Evolutionary conservation across 2,113 vertebrate genomes (phyloP), one percentile per base, ranked within the genome.

Genomic region (Malurus alboscapulatus): DNA sequence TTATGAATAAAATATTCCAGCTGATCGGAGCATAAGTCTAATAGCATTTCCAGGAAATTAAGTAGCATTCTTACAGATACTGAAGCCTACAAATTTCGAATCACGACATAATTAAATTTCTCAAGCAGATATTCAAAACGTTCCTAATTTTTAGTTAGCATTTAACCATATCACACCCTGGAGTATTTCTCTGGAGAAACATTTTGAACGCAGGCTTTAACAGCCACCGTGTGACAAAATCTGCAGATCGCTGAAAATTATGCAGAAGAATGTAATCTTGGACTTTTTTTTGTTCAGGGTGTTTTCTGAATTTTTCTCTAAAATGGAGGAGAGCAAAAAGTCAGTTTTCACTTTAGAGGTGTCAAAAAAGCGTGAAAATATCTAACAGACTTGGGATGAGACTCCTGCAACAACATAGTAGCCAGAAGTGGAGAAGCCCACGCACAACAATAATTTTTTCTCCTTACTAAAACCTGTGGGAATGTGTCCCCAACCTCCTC

Each of bases 1-100:
- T 95, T 92, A 88, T 80, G 93, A 93, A 92, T 87, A 95, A 97
- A 97, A 97, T 94, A 94, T 82, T 96, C 87, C 69, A 93, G 88
- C 67, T 96, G 96, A 97, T 88, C 62, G 21, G 45, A 96, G 83
- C 92, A 86, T 66, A 95, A 95, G 95, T 95, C 93, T 94, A 95
- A 61, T 25, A 93, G 73, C 61, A 91, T 95, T 96, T 95, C 36
- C 84, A 93, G 83, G 88, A 93, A 96, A 96, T 95, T 93, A 97
- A 96, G 89, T 90, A 92, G 77, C 80, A 94, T 97, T 97, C 93
- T 95, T 92, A 96, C 71, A 95, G 93, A 95, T 82, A 92, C 87
- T 58, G 86, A 96, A 95, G 81, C 93, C 91, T 93, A 96, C 26
- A 62, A 63, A 96, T 95, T 96, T 92, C 93, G 87, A 85, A 95